Percentiles rank a stretch among this genome's conserved stretches.
phyloP scores from a whole-genome alignment of 2,797 vertebrate species.

The Octomys mimax region DNA sequence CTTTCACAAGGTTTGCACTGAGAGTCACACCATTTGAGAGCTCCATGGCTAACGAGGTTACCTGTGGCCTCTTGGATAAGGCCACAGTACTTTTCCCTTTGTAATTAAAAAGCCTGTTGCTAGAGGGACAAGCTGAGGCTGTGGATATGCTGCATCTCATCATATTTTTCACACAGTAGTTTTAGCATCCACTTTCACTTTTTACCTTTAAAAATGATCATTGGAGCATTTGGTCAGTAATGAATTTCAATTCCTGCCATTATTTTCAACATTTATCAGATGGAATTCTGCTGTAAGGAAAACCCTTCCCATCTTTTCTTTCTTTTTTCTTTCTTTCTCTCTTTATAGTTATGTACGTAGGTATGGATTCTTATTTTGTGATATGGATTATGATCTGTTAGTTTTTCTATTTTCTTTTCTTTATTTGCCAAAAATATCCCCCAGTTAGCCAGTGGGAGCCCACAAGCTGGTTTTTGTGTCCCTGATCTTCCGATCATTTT shows the following conservation, averaged over 20 bases:
- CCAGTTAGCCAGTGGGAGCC: neutral
- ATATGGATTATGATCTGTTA: neutral
- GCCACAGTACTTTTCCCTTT: neutral
- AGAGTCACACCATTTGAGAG: neutral
- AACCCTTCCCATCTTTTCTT: neutral
- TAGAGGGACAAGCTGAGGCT: neutral
- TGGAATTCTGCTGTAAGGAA: neutral
- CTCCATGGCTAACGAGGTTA: neutral
- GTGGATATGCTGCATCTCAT: neutral
- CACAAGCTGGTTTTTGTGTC: neutral
- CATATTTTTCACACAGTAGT: conserved; percentile 1
- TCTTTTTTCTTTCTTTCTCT: neutral
- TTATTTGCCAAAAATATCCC: neutral
- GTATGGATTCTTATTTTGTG: conserved; percentile 20
- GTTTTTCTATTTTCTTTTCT: neutral
- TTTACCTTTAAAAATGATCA: neutral
- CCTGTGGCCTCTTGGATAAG: neutral
- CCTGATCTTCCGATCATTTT: neutral
- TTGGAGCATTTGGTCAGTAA: neutral
- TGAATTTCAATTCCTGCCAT: neutral
- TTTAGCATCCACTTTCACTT: neutral
- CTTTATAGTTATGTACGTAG: neutral
- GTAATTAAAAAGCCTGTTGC: neutral
- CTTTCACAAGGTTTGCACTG: neutral
- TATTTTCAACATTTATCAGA: neutral